Evolutionary conservation across 2,113 vertebrate species (phyloP).

Genomic region (Aix galericulata): DNA sequence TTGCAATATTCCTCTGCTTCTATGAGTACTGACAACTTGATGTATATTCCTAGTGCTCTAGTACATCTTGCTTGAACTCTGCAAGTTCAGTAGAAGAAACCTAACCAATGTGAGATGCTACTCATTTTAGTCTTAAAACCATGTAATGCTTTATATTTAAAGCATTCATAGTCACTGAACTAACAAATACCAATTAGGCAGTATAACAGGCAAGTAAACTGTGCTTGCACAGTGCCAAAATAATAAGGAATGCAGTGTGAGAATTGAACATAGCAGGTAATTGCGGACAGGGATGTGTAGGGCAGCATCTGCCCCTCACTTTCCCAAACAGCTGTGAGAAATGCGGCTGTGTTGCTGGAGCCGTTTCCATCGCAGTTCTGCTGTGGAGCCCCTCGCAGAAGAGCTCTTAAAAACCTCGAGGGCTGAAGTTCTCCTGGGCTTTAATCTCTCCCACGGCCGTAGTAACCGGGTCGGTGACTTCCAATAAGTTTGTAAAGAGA

Average conservation of each 20-base stretch:
- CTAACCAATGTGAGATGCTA: neutral
- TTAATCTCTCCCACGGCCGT: neutral
- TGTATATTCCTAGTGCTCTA: neutral
- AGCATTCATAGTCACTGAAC: neutral
- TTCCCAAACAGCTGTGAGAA: neutral
- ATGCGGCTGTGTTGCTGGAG: rapidly evolving
- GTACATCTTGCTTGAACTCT: neutral
- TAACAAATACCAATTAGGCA: neutral
- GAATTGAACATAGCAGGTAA: neutral
- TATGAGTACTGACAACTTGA: neutral
- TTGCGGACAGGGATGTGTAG: rapidly evolving
- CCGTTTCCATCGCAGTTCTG: rapidly evolving
- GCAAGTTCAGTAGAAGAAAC: neutral
- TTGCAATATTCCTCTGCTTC: neutral
- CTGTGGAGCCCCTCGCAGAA: neutral
- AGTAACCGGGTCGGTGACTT: neutral
- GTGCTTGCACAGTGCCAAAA: neutral
- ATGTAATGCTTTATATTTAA: neutral
- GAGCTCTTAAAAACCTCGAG: neutral
- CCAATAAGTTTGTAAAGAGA: neutral
- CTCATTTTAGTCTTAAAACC: neutral
- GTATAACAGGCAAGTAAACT: neutral
- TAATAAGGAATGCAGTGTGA: neutral
- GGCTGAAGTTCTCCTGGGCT: neutral
- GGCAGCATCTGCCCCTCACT: neutral